These are phyloP conservation scores for Xanthorhoe designata DNA, from an alignment of 2,888 invertebrate genomes.

Conservation along the genomic window DNA sequence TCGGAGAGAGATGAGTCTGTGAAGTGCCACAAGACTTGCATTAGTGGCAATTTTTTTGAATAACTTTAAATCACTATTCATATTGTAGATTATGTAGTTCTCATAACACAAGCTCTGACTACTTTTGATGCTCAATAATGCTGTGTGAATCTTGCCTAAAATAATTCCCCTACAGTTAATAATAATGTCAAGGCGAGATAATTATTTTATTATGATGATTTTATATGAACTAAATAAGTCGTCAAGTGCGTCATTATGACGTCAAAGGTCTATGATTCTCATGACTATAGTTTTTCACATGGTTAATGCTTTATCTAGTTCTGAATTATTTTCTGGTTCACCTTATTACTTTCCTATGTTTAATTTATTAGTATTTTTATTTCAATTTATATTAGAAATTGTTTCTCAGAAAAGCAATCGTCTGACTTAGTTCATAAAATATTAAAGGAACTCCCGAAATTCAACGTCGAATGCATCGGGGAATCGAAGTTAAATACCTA, in stretches of 20 bases:
- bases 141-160: not conserved
- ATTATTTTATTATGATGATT: slow-evolving; percentile 9
- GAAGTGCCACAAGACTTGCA: slow-evolving; percentile 14
- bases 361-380: not conserved
- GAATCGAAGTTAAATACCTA: not conserved
- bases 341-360: not conserved
- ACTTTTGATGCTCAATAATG: too few relatives aligned
- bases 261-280: slow-evolving; percentile 13
- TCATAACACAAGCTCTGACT: too few relatives aligned
- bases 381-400: not conserved
- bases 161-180: slow-evolving; percentile 7
- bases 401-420: not conserved
- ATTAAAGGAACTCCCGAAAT: not conserved
- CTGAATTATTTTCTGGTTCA: not conserved
- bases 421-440: not conserved
- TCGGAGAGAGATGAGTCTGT: slow-evolving; percentile 46
- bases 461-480: not conserved
- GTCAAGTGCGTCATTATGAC: slow-evolving; percentile 23
- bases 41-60: not conserved
- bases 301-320: not conserved
- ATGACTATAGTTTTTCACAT: not conserved
- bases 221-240: not conserved
- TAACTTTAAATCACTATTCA: too few relatives aligned
- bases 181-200: slow-evolving; percentile 16
- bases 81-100: too few relatives aligned